A percentile compares a stretch with the other conserved stretches of the same genome.
phyloP scores from a whole-genome alignment of 2,888 invertebrate genomes.

The Xestoiulus laeticollis region DNA sequence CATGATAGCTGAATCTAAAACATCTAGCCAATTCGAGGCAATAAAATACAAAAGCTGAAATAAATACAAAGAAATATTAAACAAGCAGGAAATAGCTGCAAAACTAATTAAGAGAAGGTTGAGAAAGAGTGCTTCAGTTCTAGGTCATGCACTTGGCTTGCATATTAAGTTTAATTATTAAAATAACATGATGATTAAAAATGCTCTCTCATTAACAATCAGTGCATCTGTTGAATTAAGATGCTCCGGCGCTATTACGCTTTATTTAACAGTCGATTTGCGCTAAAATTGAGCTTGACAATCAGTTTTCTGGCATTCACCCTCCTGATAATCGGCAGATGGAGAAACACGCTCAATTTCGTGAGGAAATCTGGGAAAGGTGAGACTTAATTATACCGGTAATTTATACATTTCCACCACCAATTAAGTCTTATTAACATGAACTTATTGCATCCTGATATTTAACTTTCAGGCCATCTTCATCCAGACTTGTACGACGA shows the following conservation, averaged over 20 bases:
- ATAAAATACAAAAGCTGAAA: not conserved
- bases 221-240: not conserved
- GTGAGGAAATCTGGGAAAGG: not conserved
- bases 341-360: not conserved
- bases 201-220: not conserved
- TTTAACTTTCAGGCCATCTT: not conserved
- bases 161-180: not conserved
- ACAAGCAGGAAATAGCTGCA: too few relatives aligned
- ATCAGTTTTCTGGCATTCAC: not conserved
- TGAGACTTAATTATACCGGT: not conserved
- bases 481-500: not conserved
- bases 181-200: not conserved
- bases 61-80: too few relatives aligned
- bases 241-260: not conserved
- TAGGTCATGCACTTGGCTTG: not conserved
- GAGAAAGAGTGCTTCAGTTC: not conserved
- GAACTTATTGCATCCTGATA: not conserved
- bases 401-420: not conserved
- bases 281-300: not conserved
- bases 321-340: not conserved
- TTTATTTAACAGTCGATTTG: not conserved
- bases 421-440: not conserved
- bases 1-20: too few relatives aligned
- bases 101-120: too few relatives aligned
- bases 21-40: not conserved